Base-by-base conservation (phyloP, 2,113 vertebrate genomes). In the Spea multiplicata region DNA sequence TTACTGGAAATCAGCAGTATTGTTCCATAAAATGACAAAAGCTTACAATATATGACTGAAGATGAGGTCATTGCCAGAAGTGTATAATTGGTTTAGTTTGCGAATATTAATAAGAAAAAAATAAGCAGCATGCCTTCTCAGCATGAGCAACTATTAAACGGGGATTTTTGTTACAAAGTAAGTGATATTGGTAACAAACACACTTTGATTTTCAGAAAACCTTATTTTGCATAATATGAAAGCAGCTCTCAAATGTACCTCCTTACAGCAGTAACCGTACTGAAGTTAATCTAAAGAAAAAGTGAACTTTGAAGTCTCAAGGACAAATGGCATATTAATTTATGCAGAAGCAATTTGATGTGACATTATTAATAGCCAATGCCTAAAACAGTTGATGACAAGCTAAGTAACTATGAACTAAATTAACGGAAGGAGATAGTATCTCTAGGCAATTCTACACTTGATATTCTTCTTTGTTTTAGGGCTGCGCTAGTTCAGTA, bases 331-430 rank as follows among this genome's bases (percentile, higher is more conserved):
- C 67, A 59, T 69, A 76, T 76, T 76, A 76, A 76, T 76, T 30
- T 59, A 76, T 76, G 66, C 75, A 76, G 55, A 76, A 69, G 75
- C 66, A 69, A 76, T 76, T 59, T 76, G 75, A 69, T 76, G 66
- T 69, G 65, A 76, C 75, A 76, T 68, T 76, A 69, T 76, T 59
- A 69, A 69, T 76, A 76, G 75, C 75, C 75, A 76, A 68, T 76
- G 66, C 66, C 75, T 76, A 76, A 76, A 76, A 76, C 30, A 55
- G 74, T 64, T 75, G 74, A 75, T 67, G 74, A 67, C 74, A 75
- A 67, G 64, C 66, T 75, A 75, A 66, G 53, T 9, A 69, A 74
- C 44, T 57, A 44, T 17, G 5, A n/a, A 52, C 65, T 48, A 52
- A 76, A 55, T 76, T 76, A 76, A 52, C 53, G 10, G 5, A 61